A percentile compares a stretch with the other conserved stretches of the same genome.
These are phyloP conservation scores for Phlogophora meticulosa DNA, from an alignment of 2,888 invertebrate species.

Conservation along the genomic window DNA sequence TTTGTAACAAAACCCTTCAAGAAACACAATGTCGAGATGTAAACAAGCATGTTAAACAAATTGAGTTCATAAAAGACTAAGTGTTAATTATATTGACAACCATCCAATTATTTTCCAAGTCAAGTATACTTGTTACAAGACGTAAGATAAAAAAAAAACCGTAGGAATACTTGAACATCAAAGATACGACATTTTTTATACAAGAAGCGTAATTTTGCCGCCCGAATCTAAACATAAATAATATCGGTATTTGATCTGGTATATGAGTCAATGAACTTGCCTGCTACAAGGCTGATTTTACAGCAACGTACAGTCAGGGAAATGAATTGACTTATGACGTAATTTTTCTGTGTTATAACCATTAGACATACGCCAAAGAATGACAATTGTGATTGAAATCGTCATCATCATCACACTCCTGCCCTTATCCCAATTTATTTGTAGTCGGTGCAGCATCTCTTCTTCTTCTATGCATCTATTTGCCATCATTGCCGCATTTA, in stretches of 20 bases:
- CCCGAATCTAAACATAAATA: background rate
- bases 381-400: too few relatives aligned
- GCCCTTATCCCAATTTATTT: too few relatives aligned
- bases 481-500: too few relatives aligned
- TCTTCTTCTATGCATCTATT: too few relatives aligned
- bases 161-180: constrained; percentile 7
- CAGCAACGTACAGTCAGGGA: background rate
- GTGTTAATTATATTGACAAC: constrained; percentile 40
- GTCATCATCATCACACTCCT: too few relatives aligned
- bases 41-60: constrained; percentile 10
- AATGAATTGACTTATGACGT: too few relatives aligned
- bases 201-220: constrained; percentile 18
- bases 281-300: background rate
- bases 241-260: constrained; percentile 5
- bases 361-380: too few relatives aligned
- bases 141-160: constrained; percentile 45
- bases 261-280: background rate
- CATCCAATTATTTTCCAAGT: constrained; percentile 41
- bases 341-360: too few relatives aligned
- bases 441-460: too few relatives aligned
- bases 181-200: constrained; percentile 25
- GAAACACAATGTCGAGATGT: background rate
- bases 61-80: background rate
- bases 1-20: background rate
- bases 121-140: constrained; percentile 34